A percentile compares a stretch with the other conserved stretches of the same genome.
Conservation (phyloP, 2,113 vertebrate genomes). For the Poeciliopsis occidentalis region DNA sequence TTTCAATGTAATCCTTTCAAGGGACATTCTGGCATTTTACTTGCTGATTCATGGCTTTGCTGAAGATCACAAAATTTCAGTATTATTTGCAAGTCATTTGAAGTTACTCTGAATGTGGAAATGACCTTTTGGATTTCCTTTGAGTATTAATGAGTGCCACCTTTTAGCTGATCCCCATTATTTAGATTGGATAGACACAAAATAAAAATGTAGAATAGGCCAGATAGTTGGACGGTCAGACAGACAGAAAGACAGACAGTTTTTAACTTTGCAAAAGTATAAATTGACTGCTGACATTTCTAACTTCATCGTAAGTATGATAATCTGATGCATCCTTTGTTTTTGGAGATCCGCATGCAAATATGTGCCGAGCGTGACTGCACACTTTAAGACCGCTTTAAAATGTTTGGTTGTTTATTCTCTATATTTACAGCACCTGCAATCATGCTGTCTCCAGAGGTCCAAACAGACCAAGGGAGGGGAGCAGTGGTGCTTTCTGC, state of each 20-base stretch:
- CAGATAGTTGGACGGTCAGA: not conserved
- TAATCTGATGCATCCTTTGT: not conserved
- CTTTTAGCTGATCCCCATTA: not conserved
- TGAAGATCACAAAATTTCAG: not conserved
- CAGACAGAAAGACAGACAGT: not conserved
- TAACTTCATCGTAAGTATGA: slow-evolving; percentile 19
- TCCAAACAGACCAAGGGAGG: slow-evolving; percentile 85
- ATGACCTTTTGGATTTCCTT: not conserved
- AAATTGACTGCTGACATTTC: not conserved
- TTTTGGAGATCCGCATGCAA: not conserved
- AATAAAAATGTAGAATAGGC: not conserved
- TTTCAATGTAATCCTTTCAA: not conserved
- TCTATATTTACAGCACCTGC: slow-evolving; percentile 81
- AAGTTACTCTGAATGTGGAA: not conserved
- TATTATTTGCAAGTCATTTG: not conserved
- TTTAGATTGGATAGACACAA: not conserved
- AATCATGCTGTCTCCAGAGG: slow-evolving; percentile 89
- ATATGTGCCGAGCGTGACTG: slow-evolving; percentile 22
- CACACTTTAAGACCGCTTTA: slow-evolving; percentile 17
- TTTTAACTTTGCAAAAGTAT: not conserved
- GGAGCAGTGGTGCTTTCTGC: slow-evolving; percentile 84
- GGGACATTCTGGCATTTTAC: not conserved
- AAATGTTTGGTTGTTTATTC: slow-evolving; percentile 1
- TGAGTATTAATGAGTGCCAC: not conserved
- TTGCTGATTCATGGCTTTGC: not conserved